Evolutionary conservation across 2,797 vertebrate species (phyloP), one percentile per base, ranked within the genome.

Genomic region (Chaetophractus vellerosus): DNA sequence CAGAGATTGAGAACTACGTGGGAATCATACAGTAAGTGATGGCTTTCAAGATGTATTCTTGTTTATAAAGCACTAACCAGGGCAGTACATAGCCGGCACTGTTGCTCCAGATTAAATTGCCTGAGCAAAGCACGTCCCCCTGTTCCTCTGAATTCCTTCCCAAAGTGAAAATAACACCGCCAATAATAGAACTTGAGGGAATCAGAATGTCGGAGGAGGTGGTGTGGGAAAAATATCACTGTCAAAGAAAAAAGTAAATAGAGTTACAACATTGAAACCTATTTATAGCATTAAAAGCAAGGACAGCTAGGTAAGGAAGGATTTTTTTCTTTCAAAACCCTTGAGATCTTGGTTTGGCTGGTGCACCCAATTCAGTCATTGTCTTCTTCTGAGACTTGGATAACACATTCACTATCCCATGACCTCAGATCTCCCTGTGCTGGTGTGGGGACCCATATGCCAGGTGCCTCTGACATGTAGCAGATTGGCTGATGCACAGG

Each of bases 1-100:
- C 85, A 2, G 98, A 99, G 78, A 98, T 99, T 89, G 99, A 99
- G 97, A 99, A 96, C 97, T 99, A 99, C 10, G 98, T 99, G 97
- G 99, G 99, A 89, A 97, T 99, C 95, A 98, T 99, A 97, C 99
- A 99, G 99, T 99, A 99, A 99, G 99, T 99, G 90, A 59, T 81
- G 92, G 48, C 68, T 97, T 95, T 87, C 57, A 33, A 61, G 91
- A 71, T 0, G 0, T 19, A 24, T 71, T 83, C 41, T 71, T 96
- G 75, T 89, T 90, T 72, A 55, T 66, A 78, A 81, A 78, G 68
- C 10, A 18, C 66, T 78, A 68, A 89, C 36, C 57, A 52, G 78
- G 45, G n/a, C 33, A 31, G 52, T 45, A 23, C 41, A 28, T 72
- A 88, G 88, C 66, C 4, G 75, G 71, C 55, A 33, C 41, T 31